Evolutionary conservation across 64 coral and sea anemone genomes (phyloP), one percentile per base, ranked within the genome.

Genomic region (Pocillopora verrucosa): DNA sequence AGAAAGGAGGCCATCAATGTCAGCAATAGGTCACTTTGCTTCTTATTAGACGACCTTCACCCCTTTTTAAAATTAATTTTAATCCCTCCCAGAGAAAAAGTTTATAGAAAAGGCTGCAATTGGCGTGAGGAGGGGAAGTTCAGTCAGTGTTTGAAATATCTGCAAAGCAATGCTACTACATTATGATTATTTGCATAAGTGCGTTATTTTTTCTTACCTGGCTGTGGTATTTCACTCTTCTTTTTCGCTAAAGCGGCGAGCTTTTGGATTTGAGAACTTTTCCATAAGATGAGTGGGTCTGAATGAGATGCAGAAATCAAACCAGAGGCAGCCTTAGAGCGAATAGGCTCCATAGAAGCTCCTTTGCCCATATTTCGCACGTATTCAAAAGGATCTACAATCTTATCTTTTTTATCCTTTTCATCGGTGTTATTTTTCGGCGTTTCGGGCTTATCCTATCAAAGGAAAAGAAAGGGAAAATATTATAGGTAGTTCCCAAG

Each of bases 331-430:
- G 94, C 89, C 70, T 90, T 92, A 16, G 93, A 87, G 7, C 84
- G 84, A 60, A 99, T 99, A 14, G 97, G 97, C 34, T 90, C 88
- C 63, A 99, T 92, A 9, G 93, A 95, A 0, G 91, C 91, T 13
- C 97, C 97, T 15, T 73, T 73, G 14, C 79, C 86, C 93, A 99
- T 95, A 67, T 99, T 92, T 16, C 94, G 93, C 3, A 99, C 90
- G 69, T 99, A 99, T 58, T 95, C 86, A 75, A 86, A 99, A 4
- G 97, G 93, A 76, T 99, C 97, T 1, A 87, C 84, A 17, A 96
- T 80, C 20, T 96, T 88, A 17, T 87, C 87, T 36, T 96, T 96
- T 67, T 96, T 96, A 26, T 69, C 58, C 14, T 90, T 76, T 10
- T 60, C 10, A 3, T 86, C 81, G 9, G 64, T 72, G 36, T 58